These are phyloP conservation scores for Myanophis thanlyinensis DNA, from an alignment of 2,113 vertebrate genomes.

Conservation along the genomic window DNA sequence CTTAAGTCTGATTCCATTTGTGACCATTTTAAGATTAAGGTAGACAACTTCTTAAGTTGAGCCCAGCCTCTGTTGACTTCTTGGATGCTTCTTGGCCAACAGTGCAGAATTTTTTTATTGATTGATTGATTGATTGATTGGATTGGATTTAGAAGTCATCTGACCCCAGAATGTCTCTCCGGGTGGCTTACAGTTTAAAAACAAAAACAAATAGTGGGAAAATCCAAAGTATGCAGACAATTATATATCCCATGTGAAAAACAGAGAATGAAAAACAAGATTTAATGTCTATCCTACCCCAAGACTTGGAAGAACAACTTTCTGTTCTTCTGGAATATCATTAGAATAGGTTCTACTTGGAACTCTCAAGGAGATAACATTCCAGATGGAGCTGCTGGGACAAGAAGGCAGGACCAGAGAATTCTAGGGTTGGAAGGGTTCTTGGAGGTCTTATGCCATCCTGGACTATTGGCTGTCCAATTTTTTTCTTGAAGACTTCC, in stretches of 20 bases:
- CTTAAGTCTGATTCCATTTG: neutral
- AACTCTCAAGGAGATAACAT: too few species aligned
- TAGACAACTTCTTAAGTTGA: neutral
- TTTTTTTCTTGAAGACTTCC: too few species aligned
- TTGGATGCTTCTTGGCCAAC: neutral
- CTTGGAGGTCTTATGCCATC: too few species aligned
- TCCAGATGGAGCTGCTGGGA: too few species aligned
- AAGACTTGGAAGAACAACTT: neutral
- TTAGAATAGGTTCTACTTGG: neutral
- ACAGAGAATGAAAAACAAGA: neutral
- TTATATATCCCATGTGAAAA: neutral
- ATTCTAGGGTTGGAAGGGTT: too few species aligned
- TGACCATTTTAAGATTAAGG: neutral
- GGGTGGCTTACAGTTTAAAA: neutral
- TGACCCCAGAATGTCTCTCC: neutral
- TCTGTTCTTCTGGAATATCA: neutral
- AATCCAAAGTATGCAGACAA: neutral
- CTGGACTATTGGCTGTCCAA: too few species aligned
- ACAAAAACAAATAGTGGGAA: neutral
- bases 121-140: neutral
- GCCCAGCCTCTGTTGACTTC: neutral
- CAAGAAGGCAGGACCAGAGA: too few species aligned
- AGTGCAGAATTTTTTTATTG: neutral
- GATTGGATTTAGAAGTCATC: neutral
- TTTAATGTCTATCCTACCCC: neutral